phyloP scores from a whole-genome alignment of 2,888 invertebrate genomes.

The Adela reaumurella region DNA sequence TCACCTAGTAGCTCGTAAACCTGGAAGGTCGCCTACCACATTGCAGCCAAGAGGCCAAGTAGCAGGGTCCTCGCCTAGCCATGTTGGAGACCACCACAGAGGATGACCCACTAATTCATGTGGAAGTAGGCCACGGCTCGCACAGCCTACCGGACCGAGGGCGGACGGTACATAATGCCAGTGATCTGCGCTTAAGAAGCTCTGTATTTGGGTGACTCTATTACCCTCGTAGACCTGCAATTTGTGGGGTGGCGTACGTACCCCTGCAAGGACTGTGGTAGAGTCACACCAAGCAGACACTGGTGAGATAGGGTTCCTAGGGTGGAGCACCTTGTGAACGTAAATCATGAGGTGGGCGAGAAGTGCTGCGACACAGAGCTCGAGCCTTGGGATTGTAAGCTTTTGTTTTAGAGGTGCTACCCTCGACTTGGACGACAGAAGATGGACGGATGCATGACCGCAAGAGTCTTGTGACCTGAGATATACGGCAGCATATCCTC shows the following conservation, averaged over 20 bases:
- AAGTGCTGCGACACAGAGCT: slow-evolving; percentile 9
- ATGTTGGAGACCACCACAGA: background rate
- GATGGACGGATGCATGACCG: background rate
- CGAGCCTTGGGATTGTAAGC: slow-evolving; percentile 8
- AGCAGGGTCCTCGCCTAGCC: background rate
- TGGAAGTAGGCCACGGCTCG: slow-evolving; percentile 4
- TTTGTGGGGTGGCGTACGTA: slow-evolving; percentile 2
- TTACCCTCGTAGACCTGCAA: slow-evolving; percentile 10
- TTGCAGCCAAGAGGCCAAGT: no score
- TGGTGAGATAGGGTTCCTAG: background rate
- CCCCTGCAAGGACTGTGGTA: slow-evolving; percentile 8
- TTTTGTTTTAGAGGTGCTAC: slow-evolving; percentile 6
- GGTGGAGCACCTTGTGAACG: background rate
- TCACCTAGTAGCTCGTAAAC: no score
- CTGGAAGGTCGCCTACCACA: no score
- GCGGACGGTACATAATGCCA: slow-evolving; percentile 3
- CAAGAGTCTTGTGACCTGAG: background rate
- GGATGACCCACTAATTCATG: background rate
- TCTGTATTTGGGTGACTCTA: slow-evolving; percentile 3
- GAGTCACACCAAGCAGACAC: slow-evolving; percentile 9
- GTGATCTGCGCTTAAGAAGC: slow-evolving; percentile 2
- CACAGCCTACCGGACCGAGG: slow-evolving; percentile 4
- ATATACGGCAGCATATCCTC: slow-evolving; percentile 7
- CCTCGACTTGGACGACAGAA: slow-evolving; percentile 8
- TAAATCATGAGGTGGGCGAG: slow-evolving; percentile 4